Conservation (phyloP, 2,113 vertebrate species). For the Sisor rabdophorus region DNA sequence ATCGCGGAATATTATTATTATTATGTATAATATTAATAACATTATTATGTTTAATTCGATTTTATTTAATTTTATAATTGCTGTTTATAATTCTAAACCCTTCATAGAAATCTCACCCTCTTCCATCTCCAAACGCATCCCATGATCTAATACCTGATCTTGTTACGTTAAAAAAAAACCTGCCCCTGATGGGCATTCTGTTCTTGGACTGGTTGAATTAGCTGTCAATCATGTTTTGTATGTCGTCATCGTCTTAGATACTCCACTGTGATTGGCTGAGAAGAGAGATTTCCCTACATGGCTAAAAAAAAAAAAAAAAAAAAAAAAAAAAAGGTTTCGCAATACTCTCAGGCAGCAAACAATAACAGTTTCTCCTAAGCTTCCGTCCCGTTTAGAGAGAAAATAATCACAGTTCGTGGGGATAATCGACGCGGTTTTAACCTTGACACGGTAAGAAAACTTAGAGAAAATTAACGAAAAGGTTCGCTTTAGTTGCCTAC, state of each 20-base stretch:
- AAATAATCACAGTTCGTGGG: conserved; percentile 1
- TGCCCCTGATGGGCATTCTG: not conserved
- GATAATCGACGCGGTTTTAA: conserved; percentile 24
- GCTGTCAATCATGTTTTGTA: conserved; percentile 43
- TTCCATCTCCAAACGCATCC: conserved; percentile 39
- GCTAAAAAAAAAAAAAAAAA: conserved; percentile 58
- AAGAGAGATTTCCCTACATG: conserved; percentile 66
- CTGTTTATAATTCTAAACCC: not conserved
- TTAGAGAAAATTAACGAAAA: too few relatives aligned
- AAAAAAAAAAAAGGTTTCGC: conserved; percentile 68
- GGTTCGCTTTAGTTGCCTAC: not conserved
- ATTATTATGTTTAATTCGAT: not conserved
- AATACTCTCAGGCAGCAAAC: conserved; percentile 68
- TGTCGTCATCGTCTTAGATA: conserved; percentile 60
- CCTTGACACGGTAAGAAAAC: conserved; percentile 58
- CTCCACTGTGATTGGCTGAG: conserved; percentile 59
- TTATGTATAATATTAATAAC: too few relatives aligned
- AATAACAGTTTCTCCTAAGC: conserved; percentile 61
- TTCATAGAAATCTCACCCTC: not conserved
- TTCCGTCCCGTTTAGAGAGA: conserved; percentile 4
- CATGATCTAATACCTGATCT: conserved; percentile 49
- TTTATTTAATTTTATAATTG: not conserved
- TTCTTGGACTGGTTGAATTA: conserved; percentile 42
- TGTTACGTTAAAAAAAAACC: conserved; percentile 48
- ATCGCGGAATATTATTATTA: too few relatives aligned